Percentiles rank a stretch among this genome's conserved stretches.
These are phyloP conservation scores for Propsilocerus akamusi DNA, from an alignment of 1,140 invertebrate species.

Conservation along the genomic window DNA sequence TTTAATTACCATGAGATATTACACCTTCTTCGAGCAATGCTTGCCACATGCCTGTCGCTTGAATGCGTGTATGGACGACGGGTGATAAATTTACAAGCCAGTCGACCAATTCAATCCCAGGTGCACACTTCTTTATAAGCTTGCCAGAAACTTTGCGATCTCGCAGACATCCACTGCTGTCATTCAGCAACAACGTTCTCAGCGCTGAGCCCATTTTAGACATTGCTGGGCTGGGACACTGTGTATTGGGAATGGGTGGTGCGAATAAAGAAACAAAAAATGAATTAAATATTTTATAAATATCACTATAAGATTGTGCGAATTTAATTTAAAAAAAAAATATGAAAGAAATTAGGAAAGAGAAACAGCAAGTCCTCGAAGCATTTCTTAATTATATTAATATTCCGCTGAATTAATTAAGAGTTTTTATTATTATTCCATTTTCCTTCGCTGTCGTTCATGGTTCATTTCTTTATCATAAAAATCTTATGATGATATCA, in stretches of 20 bases:
- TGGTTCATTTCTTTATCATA: too few species aligned
- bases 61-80: constrained; percentile 39
- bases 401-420: too few species aligned
- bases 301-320: background rate
- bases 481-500: background rate
- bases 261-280: constrained; percentile 7
- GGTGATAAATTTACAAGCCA: constrained; percentile 44
- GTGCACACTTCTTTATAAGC: constrained; percentile 34
- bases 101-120: constrained; percentile 54
- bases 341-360: background rate
- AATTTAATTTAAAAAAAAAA: constrained; percentile 5
- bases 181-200: constrained; percentile 42
- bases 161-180: constrained; percentile 35
- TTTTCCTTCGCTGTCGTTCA: too few species aligned
- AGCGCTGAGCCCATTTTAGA: constrained; percentile 47
- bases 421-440: too few species aligned
- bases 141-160: constrained; percentile 37
- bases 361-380: background rate
- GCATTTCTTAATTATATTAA: too few species aligned
- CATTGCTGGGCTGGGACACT: constrained; percentile 42
- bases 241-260: constrained; percentile 9
- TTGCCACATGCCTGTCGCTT: constrained; percentile 70
- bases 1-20: constrained; percentile 47
- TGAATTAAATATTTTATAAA: constrained; percentile 4
- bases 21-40: constrained; percentile 66